Evolutionary conservation across 2,797 vertebrate species (phyloP).

Genomic region (Austrolebias charrua): DNA sequence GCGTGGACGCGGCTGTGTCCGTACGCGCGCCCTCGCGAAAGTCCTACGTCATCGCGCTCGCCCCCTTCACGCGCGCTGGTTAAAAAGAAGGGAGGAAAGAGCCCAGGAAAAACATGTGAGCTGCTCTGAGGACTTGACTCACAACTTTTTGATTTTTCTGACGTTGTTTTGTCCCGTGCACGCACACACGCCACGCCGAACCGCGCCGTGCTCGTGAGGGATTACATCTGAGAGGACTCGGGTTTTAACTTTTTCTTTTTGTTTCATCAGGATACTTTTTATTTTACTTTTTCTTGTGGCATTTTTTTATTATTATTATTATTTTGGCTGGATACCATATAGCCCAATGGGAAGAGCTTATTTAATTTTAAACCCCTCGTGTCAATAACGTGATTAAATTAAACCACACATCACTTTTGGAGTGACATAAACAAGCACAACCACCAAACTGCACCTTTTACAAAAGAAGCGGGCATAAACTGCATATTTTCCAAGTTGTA

Average conservation of each 20-base stretch:
- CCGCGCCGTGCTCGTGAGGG: conserved; percentile 66
- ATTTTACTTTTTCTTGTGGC: conserved; percentile 29
- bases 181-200: conserved; percentile 57
- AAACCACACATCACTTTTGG: conserved; percentile 29
- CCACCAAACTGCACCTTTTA: conserved; percentile 18
- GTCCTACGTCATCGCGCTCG: conserved; percentile 92
- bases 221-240: conserved; percentile 72
- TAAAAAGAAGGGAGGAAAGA: conserved; percentile 99
- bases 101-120: conserved; percentile 95
- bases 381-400: conserved; percentile 44
- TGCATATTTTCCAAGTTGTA: not conserved
- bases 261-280: conserved; percentile 63
- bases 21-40: conserved; percentile 72
- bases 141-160: conserved; percentile 78
- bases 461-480: not conserved
- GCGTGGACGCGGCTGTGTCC: conserved; percentile 63
- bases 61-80: conserved; percentile 98
- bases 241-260: conserved; percentile 58
- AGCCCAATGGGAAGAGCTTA: conserved; percentile 60
- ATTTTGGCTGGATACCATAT: conserved; percentile 29
- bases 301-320: too few relatives aligned
- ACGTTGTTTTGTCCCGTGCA: conserved; percentile 68
- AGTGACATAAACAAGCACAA: conserved; percentile 18
- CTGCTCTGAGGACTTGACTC: conserved; percentile 83
- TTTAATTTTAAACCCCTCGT: conserved; percentile 63